These are phyloP conservation scores for Motacilla tschutschensis DNA, from an alignment of 2,113 vertebrate species.

Conservation along the genomic window DNA sequence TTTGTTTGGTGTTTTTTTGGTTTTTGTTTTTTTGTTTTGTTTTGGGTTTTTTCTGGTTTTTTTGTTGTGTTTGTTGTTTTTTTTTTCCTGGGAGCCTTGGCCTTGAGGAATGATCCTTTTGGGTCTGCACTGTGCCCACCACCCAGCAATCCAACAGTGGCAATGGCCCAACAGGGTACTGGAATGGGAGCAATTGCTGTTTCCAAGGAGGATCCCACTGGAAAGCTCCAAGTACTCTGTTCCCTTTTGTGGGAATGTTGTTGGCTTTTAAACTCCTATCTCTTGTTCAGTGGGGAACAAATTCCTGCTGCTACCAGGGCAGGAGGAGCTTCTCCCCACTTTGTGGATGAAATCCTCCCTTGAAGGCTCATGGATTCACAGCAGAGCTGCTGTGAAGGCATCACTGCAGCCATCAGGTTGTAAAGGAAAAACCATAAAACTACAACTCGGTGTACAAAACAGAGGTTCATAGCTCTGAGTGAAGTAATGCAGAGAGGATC, in stretches of 20 bases:
- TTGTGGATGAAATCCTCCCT: neutral
- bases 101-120: neutral
- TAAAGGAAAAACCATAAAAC: neutral
- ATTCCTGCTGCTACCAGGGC: neutral
- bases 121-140: neutral
- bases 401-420: neutral
- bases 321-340: neutral
- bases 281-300: neutral
- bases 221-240: neutral
- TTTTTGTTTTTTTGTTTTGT: too few species aligned
- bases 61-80: neutral
- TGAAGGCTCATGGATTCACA: neutral
- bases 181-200: neutral
- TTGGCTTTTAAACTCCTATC: neutral
- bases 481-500: neutral
- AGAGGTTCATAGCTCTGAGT: neutral
- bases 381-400: neutral
- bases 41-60: too few species aligned
- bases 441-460: neutral
- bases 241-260: neutral
- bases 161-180: rapidly evolving
- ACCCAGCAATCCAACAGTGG: rapidly evolving
- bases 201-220: neutral
- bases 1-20: too few species aligned
- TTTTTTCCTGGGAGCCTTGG: neutral